Evolutionary conservation across 2,113 vertebrate genomes (phyloP).

Genomic region (Scophthalmus maximus): DNA sequence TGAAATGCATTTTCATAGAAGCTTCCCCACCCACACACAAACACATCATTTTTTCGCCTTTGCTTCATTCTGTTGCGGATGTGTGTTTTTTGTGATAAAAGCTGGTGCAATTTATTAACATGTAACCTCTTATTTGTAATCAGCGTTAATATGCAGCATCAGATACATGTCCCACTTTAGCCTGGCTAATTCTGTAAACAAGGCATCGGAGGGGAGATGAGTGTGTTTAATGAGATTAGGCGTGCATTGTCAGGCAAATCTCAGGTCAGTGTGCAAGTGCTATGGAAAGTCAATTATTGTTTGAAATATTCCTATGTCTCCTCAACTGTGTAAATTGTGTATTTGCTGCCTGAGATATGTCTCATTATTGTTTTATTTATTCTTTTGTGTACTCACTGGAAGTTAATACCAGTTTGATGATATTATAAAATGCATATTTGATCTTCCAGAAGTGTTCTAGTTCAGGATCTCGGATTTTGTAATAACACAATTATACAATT

Average conservation of each 20-base stretch:
- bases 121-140: constrained; percentile 73
- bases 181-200: constrained; percentile 85
- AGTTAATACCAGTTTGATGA: background rate
- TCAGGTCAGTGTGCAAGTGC: constrained; percentile 81
- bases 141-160: constrained; percentile 74
- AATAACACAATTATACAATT: too few species aligned
- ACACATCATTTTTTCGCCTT: constrained; percentile 52
- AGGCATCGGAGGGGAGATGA: constrained; percentile 81
- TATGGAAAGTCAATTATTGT: constrained; percentile 81
- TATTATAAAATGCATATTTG: constrained; percentile 3
- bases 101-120: constrained; percentile 64
- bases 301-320: constrained; percentile 72
- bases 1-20: constrained; percentile 76
- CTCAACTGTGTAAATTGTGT: constrained; percentile 56
- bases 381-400: constrained; percentile 13
- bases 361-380: constrained; percentile 46
- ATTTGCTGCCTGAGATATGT: constrained; percentile 40
- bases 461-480: background rate
- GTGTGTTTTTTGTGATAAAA: constrained; percentile 65
- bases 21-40: constrained; percentile 67
- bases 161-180: constrained; percentile 74
- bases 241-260: constrained; percentile 85
- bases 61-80: constrained; percentile 33
- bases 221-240: constrained; percentile 88
- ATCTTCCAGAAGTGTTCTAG: constrained; percentile 1